Evolutionary conservation across 2,888 invertebrate genomes (phyloP).

Genomic region (Pterostichus madidus): DNA sequence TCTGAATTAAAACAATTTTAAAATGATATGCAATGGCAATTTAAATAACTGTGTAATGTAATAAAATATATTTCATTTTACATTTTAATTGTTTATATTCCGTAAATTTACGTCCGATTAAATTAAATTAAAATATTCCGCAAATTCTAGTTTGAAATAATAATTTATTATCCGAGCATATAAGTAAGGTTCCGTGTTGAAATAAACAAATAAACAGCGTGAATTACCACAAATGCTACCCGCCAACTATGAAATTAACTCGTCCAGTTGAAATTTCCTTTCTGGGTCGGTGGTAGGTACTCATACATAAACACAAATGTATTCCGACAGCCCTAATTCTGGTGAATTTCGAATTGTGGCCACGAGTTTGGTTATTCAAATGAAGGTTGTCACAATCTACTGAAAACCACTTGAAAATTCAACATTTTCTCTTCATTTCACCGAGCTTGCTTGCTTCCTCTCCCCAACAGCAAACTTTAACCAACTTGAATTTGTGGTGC

Average conservation of each 20-base stretch:
- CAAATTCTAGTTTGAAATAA: background rate
- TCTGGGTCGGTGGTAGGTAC: slow-evolving; percentile 11
- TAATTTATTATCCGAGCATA: background rate
- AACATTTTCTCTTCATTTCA: slow-evolving; percentile 49
- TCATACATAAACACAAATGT: slow-evolving; percentile 45
- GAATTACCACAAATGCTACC: slow-evolving; percentile 14
- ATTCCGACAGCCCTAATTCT: background rate
- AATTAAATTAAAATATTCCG: slow-evolving; percentile 37
- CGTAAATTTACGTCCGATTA: slow-evolving; percentile 19
- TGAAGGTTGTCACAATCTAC: slow-evolving; percentile 37
- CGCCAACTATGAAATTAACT: slow-evolving; percentile 18
- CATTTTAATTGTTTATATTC: slow-evolving; percentile 28
- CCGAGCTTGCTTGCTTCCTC: background rate
- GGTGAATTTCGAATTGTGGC: slow-evolving; percentile 39
- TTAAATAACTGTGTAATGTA: slow-evolving; percentile 34
- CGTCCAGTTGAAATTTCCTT: slow-evolving; percentile 16
- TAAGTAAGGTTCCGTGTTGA: background rate
- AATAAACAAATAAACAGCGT: background rate
- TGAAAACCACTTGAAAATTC: slow-evolving; percentile 48
- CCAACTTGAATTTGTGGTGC: slow-evolving; percentile 34
- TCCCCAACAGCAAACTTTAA: slow-evolving; percentile 10
- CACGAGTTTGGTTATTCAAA: slow-evolving; percentile 45
- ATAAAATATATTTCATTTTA: slow-evolving; percentile 3
- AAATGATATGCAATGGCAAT: slow-evolving; percentile 27
- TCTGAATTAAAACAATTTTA: slow-evolving; percentile 11